A percentile compares a stretch with the other conserved stretches of the same genome.
These are phyloP conservation scores for Calameuta filiformis DNA, from an alignment of 2,888 invertebrate species.

Conservation along the genomic window DNA sequence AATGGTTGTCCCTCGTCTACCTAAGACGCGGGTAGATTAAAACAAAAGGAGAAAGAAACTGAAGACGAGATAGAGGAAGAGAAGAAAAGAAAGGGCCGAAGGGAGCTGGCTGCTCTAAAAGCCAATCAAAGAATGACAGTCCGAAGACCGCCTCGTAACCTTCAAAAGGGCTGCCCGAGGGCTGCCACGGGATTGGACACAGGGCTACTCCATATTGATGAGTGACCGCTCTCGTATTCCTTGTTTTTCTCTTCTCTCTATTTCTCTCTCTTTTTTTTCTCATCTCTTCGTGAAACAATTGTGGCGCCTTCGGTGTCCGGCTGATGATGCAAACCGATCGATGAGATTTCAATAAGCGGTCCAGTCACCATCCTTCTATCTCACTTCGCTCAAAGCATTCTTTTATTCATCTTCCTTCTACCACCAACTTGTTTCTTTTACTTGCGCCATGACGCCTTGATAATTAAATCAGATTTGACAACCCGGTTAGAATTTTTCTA, in stretches of 20 bases:
- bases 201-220: slow-evolving; percentile 63
- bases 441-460: background rate
- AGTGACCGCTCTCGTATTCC: slow-evolving; percentile 46
- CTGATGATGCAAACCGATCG: slow-evolving; percentile 19
- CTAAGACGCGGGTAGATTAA: slow-evolving; percentile 33
- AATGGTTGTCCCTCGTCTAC: slow-evolving; percentile 25
- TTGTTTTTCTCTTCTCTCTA: slow-evolving; percentile 18
- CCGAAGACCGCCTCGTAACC: slow-evolving; percentile 53
- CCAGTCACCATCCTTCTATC: slow-evolving; percentile 14
- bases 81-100: slow-evolving; percentile 32
- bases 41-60: background rate
- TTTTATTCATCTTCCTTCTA: background rate
- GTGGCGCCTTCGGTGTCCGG: slow-evolving; percentile 32
- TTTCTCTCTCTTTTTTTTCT: slow-evolving; percentile 29
- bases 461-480: background rate
- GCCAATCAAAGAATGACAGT: slow-evolving; percentile 67
- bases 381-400: background rate
- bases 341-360: slow-evolving; percentile 38
- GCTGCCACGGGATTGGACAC: slow-evolving; percentile 58
- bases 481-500: background rate
- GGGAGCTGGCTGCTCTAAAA: slow-evolving; percentile 49
- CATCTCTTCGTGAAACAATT: slow-evolving; percentile 38
- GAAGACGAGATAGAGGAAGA: slow-evolving; percentile 19
- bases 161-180: slow-evolving; percentile 61
- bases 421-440: background rate